Evolutionary conservation across 1,140 invertebrate genomes (phyloP).

Genomic region (Hylyphantes graminicola): DNA sequence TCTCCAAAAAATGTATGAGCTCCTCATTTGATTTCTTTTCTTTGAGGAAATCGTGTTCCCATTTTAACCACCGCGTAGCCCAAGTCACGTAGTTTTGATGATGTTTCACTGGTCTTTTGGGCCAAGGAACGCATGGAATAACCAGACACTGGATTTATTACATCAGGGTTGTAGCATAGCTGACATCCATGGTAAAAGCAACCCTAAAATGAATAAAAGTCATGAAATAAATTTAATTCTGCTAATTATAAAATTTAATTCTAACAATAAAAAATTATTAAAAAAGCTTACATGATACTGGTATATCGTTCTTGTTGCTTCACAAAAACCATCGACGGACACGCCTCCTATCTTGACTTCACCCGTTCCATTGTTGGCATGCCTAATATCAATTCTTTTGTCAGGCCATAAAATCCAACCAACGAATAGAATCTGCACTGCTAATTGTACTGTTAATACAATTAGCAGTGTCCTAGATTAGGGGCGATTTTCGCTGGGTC

Average conservation of each 20-base stretch:
- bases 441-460: constrained; percentile 15
- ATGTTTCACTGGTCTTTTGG: background rate
- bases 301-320: constrained; percentile 12
- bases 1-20: background rate
- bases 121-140: background rate
- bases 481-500: background rate
- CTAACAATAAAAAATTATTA: background rate
- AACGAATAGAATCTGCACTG: constrained; percentile 18
- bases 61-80: background rate
- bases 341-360: constrained; percentile 1
- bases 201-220: background rate
- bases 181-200: constrained; percentile 23
- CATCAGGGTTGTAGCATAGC: background rate
- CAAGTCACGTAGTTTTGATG: background rate
- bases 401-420: constrained; percentile 41
- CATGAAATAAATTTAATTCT: background rate
- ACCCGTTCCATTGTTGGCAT: constrained; percentile 10
- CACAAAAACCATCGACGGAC: constrained; percentile 5
- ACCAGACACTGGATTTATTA: background rate
- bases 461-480: background rate
- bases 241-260: background rate
- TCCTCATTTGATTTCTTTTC: background rate
- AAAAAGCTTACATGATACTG: constrained; percentile 1
- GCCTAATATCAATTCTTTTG: constrained; percentile 20
- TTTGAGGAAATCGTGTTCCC: background rate